These are phyloP conservation scores for Tenthredo notha DNA, from an alignment of 2,888 invertebrate species.

Conservation along the genomic window DNA sequence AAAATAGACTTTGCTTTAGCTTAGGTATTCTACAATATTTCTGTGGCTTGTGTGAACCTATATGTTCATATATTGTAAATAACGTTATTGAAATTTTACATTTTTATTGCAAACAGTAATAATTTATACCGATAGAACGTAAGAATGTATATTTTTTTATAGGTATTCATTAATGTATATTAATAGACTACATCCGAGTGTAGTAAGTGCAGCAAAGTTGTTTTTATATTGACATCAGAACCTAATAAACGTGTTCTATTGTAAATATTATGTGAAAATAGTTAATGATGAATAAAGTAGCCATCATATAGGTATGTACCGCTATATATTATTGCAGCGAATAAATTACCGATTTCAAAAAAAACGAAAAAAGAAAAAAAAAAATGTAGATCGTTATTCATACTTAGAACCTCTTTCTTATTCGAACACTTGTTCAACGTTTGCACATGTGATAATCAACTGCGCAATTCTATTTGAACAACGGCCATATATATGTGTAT, in stretches of 20 bases:
- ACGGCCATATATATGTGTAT: conserved; percentile 58
- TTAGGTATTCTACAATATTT: conserved; percentile 29
- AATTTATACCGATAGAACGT: neutral
- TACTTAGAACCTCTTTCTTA: conserved; percentile 28
- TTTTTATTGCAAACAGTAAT: neutral
- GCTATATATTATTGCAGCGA: neutral
- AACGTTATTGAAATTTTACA: conserved; percentile 19
- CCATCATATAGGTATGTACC: neutral
- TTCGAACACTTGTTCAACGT: conserved; percentile 70
- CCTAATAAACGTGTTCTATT: conserved; percentile 2
- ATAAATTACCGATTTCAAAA: conserved; percentile 34
- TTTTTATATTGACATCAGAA: conserved; percentile 26
- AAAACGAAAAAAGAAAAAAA: neutral
- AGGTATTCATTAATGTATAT: neutral
- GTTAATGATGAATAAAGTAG: conserved; percentile 16
- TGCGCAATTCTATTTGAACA: conserved; percentile 61
- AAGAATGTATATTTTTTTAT: neutral
- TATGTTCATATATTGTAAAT: conserved; percentile 38
- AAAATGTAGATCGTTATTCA: conserved; percentile 1
- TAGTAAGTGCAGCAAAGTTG: neutral
- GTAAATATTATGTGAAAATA: conserved; percentile 38
- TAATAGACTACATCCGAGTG: neutral
- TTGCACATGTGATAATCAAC: conserved; percentile 67
- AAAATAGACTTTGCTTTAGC: conserved; percentile 30
- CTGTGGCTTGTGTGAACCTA: neutral